phyloP scores from a whole-genome alignment of 2,888 invertebrate genomes.

The Mellilla xanthometata region DNA sequence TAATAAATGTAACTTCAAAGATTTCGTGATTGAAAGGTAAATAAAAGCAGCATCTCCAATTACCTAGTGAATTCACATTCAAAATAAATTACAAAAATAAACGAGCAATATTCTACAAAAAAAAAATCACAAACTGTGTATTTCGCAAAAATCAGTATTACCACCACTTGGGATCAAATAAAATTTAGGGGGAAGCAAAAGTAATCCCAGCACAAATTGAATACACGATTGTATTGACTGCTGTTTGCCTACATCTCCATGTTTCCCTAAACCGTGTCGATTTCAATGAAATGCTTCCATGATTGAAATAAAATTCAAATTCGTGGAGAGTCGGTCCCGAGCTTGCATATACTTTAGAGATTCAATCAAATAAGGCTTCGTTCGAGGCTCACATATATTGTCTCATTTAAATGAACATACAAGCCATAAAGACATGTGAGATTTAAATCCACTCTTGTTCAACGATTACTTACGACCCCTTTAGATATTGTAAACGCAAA shows the following conservation, averaged over 20 bases:
- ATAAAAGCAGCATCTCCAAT: background rate
- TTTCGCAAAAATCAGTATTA: conserved; percentile 23
- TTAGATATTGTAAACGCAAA: conserved; percentile 6
- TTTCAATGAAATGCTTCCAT: conserved; percentile 60
- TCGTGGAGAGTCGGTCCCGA: conserved; percentile 45
- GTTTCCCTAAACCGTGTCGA: conserved; percentile 61
- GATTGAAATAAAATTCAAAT: conserved; percentile 72
- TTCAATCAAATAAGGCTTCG: conserved; percentile 68
- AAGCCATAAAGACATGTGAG: conserved; percentile 37
- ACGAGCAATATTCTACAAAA: background rate
- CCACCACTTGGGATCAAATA: conserved; percentile 36
- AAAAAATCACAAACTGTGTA: conserved; percentile 21
- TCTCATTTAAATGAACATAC: conserved; percentile 62
- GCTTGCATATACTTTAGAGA: conserved; percentile 52
- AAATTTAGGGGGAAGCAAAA: conserved; percentile 48
- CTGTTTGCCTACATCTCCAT: conserved; percentile 59
- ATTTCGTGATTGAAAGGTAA: background rate
- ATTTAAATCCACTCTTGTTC: conserved; percentile 14
- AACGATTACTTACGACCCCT: conserved; percentile 5
- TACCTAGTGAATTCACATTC: too few relatives aligned
- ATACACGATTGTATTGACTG: conserved; percentile 67
- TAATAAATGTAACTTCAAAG: too few relatives aligned
- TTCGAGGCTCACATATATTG: conserved; percentile 46
- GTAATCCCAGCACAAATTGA: conserved; percentile 70
- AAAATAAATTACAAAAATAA: conserved; percentile 11